A percentile compares a stretch with the other conserved stretches of the same genome.
Evolutionary conservation across 92 coral and sea anemone genomes (phyloP).

Genomic region (Heliopora coerulea): DNA sequence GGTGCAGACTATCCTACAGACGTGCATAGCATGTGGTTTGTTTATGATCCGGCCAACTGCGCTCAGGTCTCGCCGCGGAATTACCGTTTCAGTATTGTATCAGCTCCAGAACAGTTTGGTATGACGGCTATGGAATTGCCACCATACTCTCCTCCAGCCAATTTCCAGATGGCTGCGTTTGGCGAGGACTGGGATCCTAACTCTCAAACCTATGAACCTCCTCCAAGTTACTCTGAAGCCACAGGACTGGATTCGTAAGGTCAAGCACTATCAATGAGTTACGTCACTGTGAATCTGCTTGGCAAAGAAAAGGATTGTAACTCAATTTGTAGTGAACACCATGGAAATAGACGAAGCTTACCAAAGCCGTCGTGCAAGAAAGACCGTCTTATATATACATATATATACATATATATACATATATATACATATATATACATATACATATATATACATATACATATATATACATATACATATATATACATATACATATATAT

Average conservation of each 20-base stretch:
- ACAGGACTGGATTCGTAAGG: background rate
- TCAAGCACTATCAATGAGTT: too few relatives aligned
- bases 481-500: too few relatives aligned
- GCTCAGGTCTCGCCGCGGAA: slow-evolving; percentile 7
- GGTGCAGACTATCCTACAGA: slow-evolving; percentile 57
- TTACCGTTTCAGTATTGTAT: slow-evolving; percentile 18
- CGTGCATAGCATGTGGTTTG: slow-evolving; percentile 65
- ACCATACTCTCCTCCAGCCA: background rate
- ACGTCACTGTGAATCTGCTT: too few relatives aligned
- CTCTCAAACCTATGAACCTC: slow-evolving; percentile 1
- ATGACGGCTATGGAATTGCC: background rate
- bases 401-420: too few relatives aligned
- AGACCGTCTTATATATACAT: too few relatives aligned
- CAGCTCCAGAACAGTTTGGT: background rate
- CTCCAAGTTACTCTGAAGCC: background rate
- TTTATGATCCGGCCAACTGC: slow-evolving; percentile 32
- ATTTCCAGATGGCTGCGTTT: background rate
- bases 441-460: too few relatives aligned
- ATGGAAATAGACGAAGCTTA: too few relatives aligned
- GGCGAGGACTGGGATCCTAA: slow-evolving; percentile 10
- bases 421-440: too few relatives aligned
- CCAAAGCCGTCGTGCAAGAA: too few relatives aligned
- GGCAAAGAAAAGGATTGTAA: too few relatives aligned
- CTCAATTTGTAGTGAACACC: too few relatives aligned
- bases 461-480: too few relatives aligned